Evolutionary conservation across 2,797 vertebrate genomes (phyloP), one percentile per base, ranked within the genome.

Genomic region (Danio tinwini): DNA sequence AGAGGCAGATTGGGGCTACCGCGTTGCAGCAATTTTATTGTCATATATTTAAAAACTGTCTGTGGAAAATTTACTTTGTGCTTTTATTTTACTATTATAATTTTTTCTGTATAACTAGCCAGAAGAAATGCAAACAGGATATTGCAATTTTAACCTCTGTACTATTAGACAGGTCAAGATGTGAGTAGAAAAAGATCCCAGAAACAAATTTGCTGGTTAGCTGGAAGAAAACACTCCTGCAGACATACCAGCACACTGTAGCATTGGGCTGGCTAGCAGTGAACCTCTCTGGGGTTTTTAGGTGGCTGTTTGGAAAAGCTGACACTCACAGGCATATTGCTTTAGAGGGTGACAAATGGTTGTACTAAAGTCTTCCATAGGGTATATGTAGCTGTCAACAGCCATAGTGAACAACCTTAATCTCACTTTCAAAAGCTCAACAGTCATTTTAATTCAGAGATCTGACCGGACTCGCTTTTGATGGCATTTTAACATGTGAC

Each of bases 271-370:
- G 8, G 52, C 5, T 49, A 11, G 85, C 69, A 83, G 64, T 69
- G 49, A 79, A 77, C 78, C 78, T 77, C 81, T 70, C 77, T 81
- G 52, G 83, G 45, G 75, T 85, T 89, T 76, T 87, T 91, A 84
- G 84, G 88, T 92, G 91, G 90, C 90, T 93, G 90, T 91, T 91
- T 91, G 84, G 87, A 90, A 92, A 91, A 80, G 78, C 87, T 92
- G 92, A 87, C 85, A 84, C 88, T 93, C 87, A 90, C 84, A 89
- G 93, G 94, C 88, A 86, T 91, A 93, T 93, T 94, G 88, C 91
- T 93, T 91, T 84, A 68, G 93, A 94, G 92, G 90, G 94, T 96
- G 95, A 96, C 93, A 93, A 96, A 96, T 95, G 91, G 90, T 90
- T 91, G 78, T 84, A 88, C 89, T 92, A 91, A 94, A 92, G 90